A percentile compares a stretch with the other conserved stretches of the same genome.
These are phyloP conservation scores for Schizaphis graminum DNA, from an alignment of 2,888 invertebrate species.

Conservation along the genomic window DNA sequence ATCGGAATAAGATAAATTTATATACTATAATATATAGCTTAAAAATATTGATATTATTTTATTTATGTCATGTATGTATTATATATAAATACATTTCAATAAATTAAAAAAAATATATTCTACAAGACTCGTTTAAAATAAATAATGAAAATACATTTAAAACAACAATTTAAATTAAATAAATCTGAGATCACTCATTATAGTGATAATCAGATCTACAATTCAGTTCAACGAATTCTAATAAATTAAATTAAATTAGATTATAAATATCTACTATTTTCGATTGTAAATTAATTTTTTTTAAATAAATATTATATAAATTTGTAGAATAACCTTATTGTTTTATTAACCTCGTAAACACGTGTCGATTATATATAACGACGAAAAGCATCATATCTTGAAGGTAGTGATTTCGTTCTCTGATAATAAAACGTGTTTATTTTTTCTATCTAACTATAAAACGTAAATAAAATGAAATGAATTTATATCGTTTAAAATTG, in stretches of 20 bases:
- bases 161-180: neutral
- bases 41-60: no score
- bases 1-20: neutral
- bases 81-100: no score
- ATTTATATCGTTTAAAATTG: neutral
- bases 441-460: neutral
- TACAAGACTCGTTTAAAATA: neutral
- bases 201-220: neutral
- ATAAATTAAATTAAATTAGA: neutral
- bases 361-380: neutral
- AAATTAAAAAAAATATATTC: no score
- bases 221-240: neutral
- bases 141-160: neutral
- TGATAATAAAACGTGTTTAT: neutral
- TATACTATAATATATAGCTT: neutral
- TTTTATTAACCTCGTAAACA: neutral
- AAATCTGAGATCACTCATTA: neutral
- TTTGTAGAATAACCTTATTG: neutral
- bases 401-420: neutral
- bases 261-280: neutral
- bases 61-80: no score
- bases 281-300: neutral
- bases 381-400: neutral
- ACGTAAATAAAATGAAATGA: neutral
- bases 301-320: neutral